Conservation (phyloP, 2,888 invertebrate genomes). For the Drosophila borealis region DNA sequence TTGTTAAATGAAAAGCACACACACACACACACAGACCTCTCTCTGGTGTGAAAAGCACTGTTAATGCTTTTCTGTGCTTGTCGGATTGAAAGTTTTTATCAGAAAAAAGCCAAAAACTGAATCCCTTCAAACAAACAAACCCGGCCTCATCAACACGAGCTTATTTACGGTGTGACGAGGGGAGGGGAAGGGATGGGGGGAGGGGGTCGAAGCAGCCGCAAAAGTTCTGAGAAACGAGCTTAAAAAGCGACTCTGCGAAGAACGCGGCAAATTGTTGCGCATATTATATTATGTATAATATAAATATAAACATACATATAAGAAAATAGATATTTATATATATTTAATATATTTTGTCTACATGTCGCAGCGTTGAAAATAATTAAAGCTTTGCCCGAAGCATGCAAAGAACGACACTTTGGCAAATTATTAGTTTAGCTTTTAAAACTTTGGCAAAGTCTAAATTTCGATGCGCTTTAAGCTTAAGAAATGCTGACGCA, state of each 20-base stretch:
- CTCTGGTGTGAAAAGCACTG: conserved; percentile 52
- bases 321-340: background rate
- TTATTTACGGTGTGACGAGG: conserved; percentile 22
- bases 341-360: background rate
- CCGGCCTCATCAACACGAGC: conserved; percentile 40
- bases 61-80: conserved; percentile 73
- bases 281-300: background rate
- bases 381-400: conserved; percentile 37
- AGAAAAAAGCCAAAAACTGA: conserved; percentile 60
- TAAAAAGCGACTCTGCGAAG: conserved; percentile 36
- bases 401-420: conserved; percentile 12
- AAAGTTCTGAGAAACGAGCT: conserved; percentile 36
- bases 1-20: conserved; percentile 48
- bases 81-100: conserved; percentile 73
- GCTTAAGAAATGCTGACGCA: conserved; percentile 53
- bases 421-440: conserved; percentile 33
- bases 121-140: conserved; percentile 13
- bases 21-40: conserved; percentile 1
- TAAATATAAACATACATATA: background rate
- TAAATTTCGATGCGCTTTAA: conserved; percentile 66
- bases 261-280: background rate
- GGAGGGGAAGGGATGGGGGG: too few relatives aligned
- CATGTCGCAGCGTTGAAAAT: background rate
- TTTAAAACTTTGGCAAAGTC: conserved; percentile 65
- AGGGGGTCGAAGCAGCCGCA: background rate